Base-by-base conservation (phyloP, 2,888 invertebrate species). In the Drosophila tripunctata region DNA sequence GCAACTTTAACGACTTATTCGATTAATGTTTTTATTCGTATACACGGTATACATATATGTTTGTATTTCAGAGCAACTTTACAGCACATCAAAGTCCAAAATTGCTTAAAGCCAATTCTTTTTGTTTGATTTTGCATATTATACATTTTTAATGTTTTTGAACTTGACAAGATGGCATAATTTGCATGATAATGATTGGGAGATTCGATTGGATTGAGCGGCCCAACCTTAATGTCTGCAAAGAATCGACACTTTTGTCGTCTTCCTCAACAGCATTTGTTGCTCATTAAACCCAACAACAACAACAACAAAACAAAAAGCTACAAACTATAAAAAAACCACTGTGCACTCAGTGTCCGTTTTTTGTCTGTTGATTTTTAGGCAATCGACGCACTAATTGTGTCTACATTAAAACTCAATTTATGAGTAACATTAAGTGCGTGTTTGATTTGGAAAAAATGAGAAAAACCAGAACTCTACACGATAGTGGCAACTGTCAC, bases 341-440 rank as follows among this genome's bases (percentile, higher is more conserved):
- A 45, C 65, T 71, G 47, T 44, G 38, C 27, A 47, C 35, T 8
- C 10, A 47, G 47, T n/a, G n/a, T n/a, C n/a, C n/a, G n/a, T 40
- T 54, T 60, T 36, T 15, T 43, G 41, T 67, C 52, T 22, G 8
- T 15, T 19, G 54, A 67, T 76, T 58, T 71, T 67, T 30, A 21
- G 17, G 45, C 64, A 64, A 61, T 65, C 7, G 45, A 41, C 67
- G 33, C 56, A 71, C 48, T 54, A 52, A 51, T 62, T 45, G 56
- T 41, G 60, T 51, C 45, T 80, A 87, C 87, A 87, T 84, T 81
- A 84, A 83, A 83, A 83, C 71, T 75, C 87, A 81, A 84, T 83
- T 83, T 80, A 67, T 71, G 56, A 55, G 35, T 54, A 69, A 67
- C 58, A 72, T 56, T 58, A 52, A 44, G 48, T 48, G 68, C 40